phyloP scores from a whole-genome alignment of 37 sponge, comb jelly and placozoan genomes.

The Agelas oroides region DNA sequence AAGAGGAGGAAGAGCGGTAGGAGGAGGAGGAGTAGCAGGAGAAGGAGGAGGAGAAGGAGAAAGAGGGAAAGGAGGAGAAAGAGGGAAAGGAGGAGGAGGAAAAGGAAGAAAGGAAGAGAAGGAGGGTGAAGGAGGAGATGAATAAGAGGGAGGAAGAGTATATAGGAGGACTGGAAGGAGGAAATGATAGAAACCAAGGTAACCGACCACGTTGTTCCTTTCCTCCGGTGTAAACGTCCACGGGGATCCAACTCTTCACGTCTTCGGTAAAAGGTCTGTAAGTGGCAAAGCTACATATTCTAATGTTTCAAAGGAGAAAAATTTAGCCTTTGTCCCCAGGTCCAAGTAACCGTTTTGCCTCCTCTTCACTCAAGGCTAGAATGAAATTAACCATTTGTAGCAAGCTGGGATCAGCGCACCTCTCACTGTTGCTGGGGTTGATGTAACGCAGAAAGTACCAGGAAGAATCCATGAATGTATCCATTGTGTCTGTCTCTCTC shows the following conservation, averaged over 20 bases:
- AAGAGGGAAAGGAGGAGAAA: not conserved
- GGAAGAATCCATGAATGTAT: conserved; percentile 91
- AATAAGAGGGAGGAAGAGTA: not conserved
- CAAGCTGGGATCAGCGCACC: too few relatives aligned
- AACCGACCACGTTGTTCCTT: conserved; percentile 83
- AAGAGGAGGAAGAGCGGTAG: not conserved
- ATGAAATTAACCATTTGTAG: not conserved
- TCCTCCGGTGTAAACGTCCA: conserved; percentile 88
- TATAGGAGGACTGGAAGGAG: not conserved
- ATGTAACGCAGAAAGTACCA: conserved; percentile 89
- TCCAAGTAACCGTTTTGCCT: too few relatives aligned
- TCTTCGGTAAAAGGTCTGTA: conserved; percentile 43
- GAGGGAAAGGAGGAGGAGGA: not conserved
- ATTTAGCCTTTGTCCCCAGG: too few relatives aligned
- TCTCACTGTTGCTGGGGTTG: conserved; percentile 43
- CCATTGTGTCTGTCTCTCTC: conserved; percentile 90
- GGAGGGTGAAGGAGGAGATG: not conserved
- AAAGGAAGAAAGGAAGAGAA: not conserved
- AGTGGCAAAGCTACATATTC: too few relatives aligned
- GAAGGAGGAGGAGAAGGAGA: not conserved
- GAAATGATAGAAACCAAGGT: not conserved
- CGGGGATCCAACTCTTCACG: conserved; percentile 77
- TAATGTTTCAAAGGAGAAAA: too few relatives aligned
- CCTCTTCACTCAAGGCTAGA: too few relatives aligned
- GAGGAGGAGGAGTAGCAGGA: not conserved